These are phyloP conservation scores for Poecilia gillii DNA, from an alignment of 2,797 vertebrate species.

Conservation along the genomic window DNA sequence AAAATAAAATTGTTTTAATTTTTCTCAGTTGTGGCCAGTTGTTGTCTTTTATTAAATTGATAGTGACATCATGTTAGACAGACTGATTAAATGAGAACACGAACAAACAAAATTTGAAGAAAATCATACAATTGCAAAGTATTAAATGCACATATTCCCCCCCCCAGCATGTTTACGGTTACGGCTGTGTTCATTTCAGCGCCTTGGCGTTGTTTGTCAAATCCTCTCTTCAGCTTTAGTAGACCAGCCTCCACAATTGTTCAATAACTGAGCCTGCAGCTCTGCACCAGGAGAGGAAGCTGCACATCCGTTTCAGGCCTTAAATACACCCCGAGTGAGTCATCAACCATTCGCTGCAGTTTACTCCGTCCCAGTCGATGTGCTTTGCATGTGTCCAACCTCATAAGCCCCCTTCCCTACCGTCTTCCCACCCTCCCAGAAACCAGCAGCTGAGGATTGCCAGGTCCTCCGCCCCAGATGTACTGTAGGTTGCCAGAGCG, in stretches of 20 bases:
- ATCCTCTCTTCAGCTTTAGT: conserved; percentile 23
- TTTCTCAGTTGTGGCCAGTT: background rate
- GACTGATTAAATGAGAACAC: background rate
- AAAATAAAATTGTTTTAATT: background rate
- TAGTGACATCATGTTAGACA: background rate
- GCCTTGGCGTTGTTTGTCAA: conserved; percentile 18
- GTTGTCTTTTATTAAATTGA: background rate
- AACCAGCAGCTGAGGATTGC: conserved; percentile 48
- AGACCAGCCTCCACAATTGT: conserved; percentile 25
- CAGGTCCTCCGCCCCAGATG: conserved; percentile 47
- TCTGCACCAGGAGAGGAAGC: conserved; percentile 19
- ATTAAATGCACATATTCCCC: background rate
- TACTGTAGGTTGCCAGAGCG: conserved; percentile 60
- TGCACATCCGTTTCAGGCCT: conserved; percentile 31
- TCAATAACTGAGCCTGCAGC: background rate
- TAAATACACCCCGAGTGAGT: conserved; percentile 30
- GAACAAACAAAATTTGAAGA: background rate
- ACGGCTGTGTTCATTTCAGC: background rate
- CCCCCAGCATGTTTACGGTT: background rate
- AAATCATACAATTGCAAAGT: background rate
- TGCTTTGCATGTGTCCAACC: conserved; percentile 26
- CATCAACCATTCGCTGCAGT: conserved; percentile 39
- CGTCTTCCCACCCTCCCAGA: background rate
- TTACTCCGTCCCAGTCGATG: conserved; percentile 27
- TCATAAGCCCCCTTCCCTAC: conserved; percentile 5